Evolutionary conservation across 37 sponge, comb jelly and placozoan species (phyloP), one percentile per base, ranked within the genome.

Genomic region (Axinella damicornis): DNA sequence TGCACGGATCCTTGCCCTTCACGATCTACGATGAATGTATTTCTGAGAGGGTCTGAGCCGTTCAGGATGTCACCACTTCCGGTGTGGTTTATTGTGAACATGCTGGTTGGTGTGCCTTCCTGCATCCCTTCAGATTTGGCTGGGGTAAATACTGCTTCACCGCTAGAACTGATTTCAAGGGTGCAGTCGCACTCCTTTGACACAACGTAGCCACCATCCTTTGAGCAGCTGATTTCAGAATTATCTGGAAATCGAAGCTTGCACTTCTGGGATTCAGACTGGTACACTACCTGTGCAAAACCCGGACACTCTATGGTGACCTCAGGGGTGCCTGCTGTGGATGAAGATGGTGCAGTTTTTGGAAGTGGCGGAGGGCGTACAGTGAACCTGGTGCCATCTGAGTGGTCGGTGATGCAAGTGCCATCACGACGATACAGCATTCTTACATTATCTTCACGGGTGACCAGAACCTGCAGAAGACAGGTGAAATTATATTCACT

Each of bases 351-450:
- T 46, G 46, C 46, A 46, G 46, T 46, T 46, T 46, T 46, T 46
- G 4, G 46, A 12, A 46, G 46, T 46, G 46, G 46, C 4, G 46
- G 9, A 12, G 9, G 9, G 46, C 46, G 9, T 52, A 46, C 34
- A 39, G 95, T 94, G 55, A 97, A 85, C 31, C 98, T 64, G 28
- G 98, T 95, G 13, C 98, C 96, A 87, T 98, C 96, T 20, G 92
- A 61, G 78, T 91, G 83, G 35, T 98, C 92, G 18, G 94, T 80
- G 28, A 98, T 73, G 6, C 61, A 27, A 19, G 85, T 83, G 25
- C 90, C 89, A 74, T 91, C 85, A 19, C 92, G 92, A 73, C 77
- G 68, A 13, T 58, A 61, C 27, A 95, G 78, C 19, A 93, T n/a
- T n/a, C 76, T 37, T 20, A 92, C 75, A 33, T 79, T 77, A 71